Percentiles rank a stretch among this genome's conserved stretches.
Evolutionary conservation across 2,113 vertebrate genomes (phyloP).

Genomic region (human): GRCh38 chr11:28361501-28362000

Average conservation of each 20-base stretch:
- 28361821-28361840: not conserved
- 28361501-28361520: conserved; percentile 50
- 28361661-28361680: not conserved
- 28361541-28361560: not conserved
- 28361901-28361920: not conserved
- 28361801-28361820: not conserved
- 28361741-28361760: not conserved
- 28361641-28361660: not conserved
- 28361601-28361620: not conserved
- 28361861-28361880: not conserved
- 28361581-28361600: not conserved
- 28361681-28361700: not conserved
- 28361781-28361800: not conserved
- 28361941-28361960: not conserved
- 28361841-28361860: not conserved
- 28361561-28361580: not conserved
- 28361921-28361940: not conserved
- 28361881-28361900: not conserved
- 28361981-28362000: not conserved
- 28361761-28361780: not conserved
- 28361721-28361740: not conserved
- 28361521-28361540: not conserved
- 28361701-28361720: not conserved
- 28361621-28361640: not conserved
- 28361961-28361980: not conserved